Conservation (phyloP, 1,140 invertebrate genomes). For the Nasonia vitripennis region DNA sequence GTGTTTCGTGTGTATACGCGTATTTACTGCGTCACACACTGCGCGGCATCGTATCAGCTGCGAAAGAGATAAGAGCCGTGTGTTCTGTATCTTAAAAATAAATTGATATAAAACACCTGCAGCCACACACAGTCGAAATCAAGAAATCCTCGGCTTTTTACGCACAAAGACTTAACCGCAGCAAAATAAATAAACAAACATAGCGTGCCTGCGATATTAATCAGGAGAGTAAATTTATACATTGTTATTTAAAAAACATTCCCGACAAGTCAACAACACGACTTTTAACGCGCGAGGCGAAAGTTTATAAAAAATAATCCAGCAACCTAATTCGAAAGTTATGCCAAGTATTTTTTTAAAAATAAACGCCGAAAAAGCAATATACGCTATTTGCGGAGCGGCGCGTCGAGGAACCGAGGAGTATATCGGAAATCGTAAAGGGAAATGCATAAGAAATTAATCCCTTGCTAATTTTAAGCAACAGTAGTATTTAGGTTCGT, state of each 20-base stretch:
- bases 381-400: neutral
- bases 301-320: neutral
- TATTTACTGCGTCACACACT: neutral
- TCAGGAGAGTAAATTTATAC: neutral
- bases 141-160: neutral
- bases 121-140: neutral
- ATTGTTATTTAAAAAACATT: neutral
- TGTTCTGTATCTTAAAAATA: neutral
- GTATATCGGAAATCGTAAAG: neutral
- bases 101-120: neutral
- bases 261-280: neutral
- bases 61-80: neutral
- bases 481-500: neutral
- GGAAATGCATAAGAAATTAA: slow-evolving; percentile 2
- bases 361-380: neutral
- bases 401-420: no score
- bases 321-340: neutral
- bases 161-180: neutral
- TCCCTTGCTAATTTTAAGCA: neutral
- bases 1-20: slow-evolving; percentile 6
- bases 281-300: neutral
- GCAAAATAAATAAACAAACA: neutral
- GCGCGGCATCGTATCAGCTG: neutral
- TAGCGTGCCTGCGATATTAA: neutral
- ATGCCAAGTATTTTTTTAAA: neutral